A percentile compares a stretch with the other conserved stretches of the same genome.
Evolutionary conservation across 2,888 invertebrate genomes (phyloP).

Genomic region (Aspidapion aeneum): DNA sequence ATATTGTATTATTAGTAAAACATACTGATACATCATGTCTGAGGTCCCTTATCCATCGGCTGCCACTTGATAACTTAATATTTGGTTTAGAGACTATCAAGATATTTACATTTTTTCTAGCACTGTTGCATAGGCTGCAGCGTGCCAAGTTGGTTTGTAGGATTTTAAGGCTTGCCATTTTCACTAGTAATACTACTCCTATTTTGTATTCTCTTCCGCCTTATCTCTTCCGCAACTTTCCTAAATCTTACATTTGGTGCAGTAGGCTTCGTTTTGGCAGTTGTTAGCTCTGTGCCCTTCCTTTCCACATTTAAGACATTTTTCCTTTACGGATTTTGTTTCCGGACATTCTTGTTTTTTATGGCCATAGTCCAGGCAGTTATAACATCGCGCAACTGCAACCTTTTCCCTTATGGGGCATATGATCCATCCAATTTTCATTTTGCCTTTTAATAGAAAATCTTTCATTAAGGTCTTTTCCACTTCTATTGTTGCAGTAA

Average conservation of each 20-base stretch:
- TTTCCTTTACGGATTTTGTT: not conserved
- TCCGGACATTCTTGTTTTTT: not conserved
- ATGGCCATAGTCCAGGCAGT: slow-evolving; percentile 6
- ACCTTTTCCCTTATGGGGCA: slow-evolving; percentile 3
- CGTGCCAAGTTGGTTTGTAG: slow-evolving; percentile 1
- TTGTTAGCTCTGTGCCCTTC: slow-evolving; percentile 6
- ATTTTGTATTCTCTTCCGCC: not conserved
- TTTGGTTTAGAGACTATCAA: slow-evolving; percentile 11
- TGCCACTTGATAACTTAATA: not conserved
- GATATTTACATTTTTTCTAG: slow-evolving; percentile 4
- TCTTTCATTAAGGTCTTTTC: not conserved
- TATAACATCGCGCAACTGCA: slow-evolving; percentile 2
- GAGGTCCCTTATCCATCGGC: not conserved
- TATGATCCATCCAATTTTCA: slow-evolving; percentile 8
- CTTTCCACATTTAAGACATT: slow-evolving; percentile 15
- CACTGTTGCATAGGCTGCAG: not conserved
- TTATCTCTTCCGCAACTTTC: not conserved
- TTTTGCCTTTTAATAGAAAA: slow-evolving; percentile 5
- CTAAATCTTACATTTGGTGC: slow-evolving; percentile 2
- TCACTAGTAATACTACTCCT: slow-evolving; percentile 7
- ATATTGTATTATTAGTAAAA: not conserved
- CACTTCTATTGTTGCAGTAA: not conserved
- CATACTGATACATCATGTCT: not conserved
- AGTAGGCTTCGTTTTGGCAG: slow-evolving; percentile 8
- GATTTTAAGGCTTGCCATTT: not conserved